These are phyloP conservation scores for Thera britannica DNA, from an alignment of 2,888 invertebrate species.

Conservation along the genomic window DNA sequence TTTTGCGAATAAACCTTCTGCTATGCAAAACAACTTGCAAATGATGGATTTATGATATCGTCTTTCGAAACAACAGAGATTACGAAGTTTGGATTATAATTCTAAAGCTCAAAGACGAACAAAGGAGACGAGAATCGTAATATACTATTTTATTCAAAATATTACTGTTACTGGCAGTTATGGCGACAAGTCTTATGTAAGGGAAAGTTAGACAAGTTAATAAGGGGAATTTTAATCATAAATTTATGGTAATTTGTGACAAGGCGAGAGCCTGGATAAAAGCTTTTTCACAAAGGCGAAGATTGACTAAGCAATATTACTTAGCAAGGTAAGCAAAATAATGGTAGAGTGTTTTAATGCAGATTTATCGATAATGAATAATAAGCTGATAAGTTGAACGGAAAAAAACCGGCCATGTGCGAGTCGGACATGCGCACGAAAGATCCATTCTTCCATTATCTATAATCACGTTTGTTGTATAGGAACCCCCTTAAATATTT, in stretches of 20 bases:
- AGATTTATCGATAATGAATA: constrained; percentile 20
- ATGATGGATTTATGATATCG: constrained; percentile 22
- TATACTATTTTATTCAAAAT: constrained; percentile 37
- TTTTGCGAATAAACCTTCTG: constrained; percentile 23
- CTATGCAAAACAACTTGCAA: constrained; percentile 18
- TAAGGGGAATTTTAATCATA: constrained; percentile 61
- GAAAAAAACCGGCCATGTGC: neutral
- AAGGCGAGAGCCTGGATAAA: constrained; percentile 45
- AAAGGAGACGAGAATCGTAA: constrained; percentile 20
- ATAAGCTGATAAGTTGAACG: neutral
- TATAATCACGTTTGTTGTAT: too few relatives aligned
- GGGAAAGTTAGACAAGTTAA: constrained; percentile 45
- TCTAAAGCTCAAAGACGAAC: constrained; percentile 28
- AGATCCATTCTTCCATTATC: too few relatives aligned
- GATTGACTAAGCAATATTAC: constrained; percentile 55
- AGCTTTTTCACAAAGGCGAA: constrained; percentile 53
- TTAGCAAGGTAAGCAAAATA: constrained; percentile 41
- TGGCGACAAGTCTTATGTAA: constrained; percentile 36
- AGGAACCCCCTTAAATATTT: too few relatives aligned
- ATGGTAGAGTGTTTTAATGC: constrained; percentile 29
- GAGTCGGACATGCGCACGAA: too few relatives aligned
- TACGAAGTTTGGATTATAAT: constrained; percentile 19
- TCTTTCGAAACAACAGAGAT: constrained; percentile 16
- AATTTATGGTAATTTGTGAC: constrained; percentile 63
- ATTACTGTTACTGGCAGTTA: constrained; percentile 41